These are phyloP conservation scores for Noctua fimbriata DNA, from an alignment of 2,888 invertebrate genomes.

Conservation along the genomic window DNA sequence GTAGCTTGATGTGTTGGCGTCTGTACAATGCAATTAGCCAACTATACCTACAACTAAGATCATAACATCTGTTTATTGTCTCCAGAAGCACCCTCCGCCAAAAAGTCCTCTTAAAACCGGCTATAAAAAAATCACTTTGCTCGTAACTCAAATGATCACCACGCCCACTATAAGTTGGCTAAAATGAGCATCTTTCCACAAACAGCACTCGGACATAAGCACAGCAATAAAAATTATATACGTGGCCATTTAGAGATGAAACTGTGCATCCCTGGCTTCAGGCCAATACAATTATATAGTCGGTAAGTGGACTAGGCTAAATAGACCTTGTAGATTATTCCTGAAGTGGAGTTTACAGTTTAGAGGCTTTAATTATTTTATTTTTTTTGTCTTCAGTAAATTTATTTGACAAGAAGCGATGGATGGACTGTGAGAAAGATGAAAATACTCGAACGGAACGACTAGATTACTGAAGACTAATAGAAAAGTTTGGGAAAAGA, in stretches of 20 bases:
- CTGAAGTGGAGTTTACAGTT: slow-evolving; percentile 27
- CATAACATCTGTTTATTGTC: neutral
- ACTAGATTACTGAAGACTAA: neutral
- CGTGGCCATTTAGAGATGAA: slow-evolving; percentile 84
- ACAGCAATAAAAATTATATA: slow-evolving; percentile 83
- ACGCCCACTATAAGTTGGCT: slow-evolving; percentile 45
- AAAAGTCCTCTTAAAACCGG: neutral
- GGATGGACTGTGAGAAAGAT: neutral
- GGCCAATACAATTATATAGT: slow-evolving; percentile 82
- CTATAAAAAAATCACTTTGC: slow-evolving; percentile 52
- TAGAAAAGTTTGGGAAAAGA: neutral
- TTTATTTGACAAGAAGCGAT: neutral
- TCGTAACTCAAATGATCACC: slow-evolving; percentile 57
- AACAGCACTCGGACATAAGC: slow-evolving; percentile 72
- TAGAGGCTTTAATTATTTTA: neutral
- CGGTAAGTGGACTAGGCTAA: slow-evolving; percentile 70
- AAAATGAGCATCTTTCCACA: slow-evolving; percentile 62
- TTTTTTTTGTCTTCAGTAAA: neutral
- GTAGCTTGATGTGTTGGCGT: too few relatives aligned
- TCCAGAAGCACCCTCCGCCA: neutral
- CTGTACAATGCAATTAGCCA: neutral
- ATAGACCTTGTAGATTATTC: slow-evolving; percentile 54
- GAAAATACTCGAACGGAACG: neutral
- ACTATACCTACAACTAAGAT: neutral
- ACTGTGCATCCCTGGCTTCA: slow-evolving; percentile 75